Percentiles rank a stretch among this genome's conserved stretches.
Conservation (phyloP, 2,797 vertebrate genomes). For the Pygocentrus nattereri region DNA sequence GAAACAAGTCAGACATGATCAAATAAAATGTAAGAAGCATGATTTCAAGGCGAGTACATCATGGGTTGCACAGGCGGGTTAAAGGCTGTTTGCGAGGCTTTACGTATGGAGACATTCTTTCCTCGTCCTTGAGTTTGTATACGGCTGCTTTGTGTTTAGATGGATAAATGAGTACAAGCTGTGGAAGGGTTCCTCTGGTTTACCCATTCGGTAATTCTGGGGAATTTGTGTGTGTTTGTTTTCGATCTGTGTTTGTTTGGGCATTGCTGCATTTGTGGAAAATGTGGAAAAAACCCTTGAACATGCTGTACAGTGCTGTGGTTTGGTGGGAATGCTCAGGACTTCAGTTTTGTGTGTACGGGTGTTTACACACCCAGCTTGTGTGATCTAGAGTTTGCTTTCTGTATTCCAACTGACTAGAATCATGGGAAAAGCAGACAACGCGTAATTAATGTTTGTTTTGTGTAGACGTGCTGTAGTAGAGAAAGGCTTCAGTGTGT, state of each 20-base stretch:
- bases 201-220: not conserved
- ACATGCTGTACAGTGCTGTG: not conserved
- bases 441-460: constrained; percentile 2
- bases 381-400: constrained; percentile 5
- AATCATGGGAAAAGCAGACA: constrained; percentile 21
- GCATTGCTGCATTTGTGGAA: not conserved
- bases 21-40: not conserved
- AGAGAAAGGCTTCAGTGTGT: not conserved
- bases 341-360: not conserved
- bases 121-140: not conserved
- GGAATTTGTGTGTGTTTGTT: constrained; percentile 5
- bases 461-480: not conserved
- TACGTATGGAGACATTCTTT: not conserved
- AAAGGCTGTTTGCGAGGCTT: not conserved
- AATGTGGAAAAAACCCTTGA: not conserved
- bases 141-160: not conserved
- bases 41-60: not conserved
- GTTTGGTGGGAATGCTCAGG: constrained; percentile 7
- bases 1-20: too few species aligned
- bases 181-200: not conserved
- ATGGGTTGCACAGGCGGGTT: not conserved
- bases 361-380: constrained; percentile 1
- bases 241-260: constrained; percentile 13
- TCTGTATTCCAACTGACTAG: not conserved
- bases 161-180: not conserved